Conservation (phyloP, 64 coral and sea anemone genomes). For the Exaiptasia diaphana region DNA sequence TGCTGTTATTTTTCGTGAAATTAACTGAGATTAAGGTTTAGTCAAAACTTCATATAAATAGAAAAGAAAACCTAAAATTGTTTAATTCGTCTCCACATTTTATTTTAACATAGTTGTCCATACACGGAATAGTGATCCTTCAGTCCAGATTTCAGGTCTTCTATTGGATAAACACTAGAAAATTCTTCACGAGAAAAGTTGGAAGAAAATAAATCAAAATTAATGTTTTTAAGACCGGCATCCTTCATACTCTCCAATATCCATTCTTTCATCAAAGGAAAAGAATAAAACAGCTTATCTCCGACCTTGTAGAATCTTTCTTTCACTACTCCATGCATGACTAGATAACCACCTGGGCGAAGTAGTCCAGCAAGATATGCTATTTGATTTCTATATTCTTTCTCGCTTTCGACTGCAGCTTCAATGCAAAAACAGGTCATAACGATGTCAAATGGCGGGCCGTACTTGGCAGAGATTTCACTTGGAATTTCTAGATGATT, state of each 20-base stretch:
- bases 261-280: not conserved
- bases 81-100: no score
- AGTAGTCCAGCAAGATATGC: not conserved
- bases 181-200: not conserved
- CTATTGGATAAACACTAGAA: not conserved
- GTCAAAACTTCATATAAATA: no score
- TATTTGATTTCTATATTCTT: not conserved
- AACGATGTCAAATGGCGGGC: conserved; percentile 1
- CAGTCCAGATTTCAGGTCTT: not conserved
- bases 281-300: not conserved
- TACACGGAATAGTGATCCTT: no score
- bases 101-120: no score
- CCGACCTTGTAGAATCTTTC: not conserved
- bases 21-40: no score
- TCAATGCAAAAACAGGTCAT: not conserved
- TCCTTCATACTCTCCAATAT: not conserved
- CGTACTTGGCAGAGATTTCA: no score
- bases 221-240: not conserved
- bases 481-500: no score
- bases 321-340: conserved; percentile 7
- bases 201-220: not conserved
- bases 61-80: no score
- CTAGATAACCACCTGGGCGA: conserved; percentile 1
- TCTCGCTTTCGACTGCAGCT: not conserved
- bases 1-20: no score